Conservation (phyloP, 2,797 vertebrate genomes). For the Sebastes matsubarae region DNA sequence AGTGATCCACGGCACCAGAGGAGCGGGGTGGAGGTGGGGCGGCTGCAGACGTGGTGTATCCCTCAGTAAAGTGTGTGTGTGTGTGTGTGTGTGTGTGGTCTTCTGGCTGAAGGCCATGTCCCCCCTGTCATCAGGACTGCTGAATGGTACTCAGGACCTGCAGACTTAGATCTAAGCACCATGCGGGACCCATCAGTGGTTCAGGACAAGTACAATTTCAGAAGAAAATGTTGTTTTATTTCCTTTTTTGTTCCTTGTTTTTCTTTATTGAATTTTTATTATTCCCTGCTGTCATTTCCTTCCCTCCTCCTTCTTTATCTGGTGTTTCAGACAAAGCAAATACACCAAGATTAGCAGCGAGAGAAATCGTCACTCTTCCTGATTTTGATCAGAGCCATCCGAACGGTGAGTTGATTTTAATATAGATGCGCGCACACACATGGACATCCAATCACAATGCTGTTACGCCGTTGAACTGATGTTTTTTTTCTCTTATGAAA, state of each 20-base stretch:
- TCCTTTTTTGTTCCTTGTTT: conserved; percentile 20
- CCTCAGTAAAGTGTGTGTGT: conserved; percentile 20
- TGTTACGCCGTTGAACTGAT: conserved; percentile 15
- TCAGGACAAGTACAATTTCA: conserved; percentile 29
- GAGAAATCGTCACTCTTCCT: conserved; percentile 69
- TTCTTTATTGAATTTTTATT: conserved; percentile 59
- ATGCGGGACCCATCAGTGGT: conserved; percentile 31
- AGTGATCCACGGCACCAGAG: conserved; percentile 69
- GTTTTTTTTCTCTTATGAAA: conserved; percentile 25
- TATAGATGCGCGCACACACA: conserved; percentile 79
- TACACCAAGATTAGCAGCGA: conserved; percentile 59
- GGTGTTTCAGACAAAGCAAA: conserved; percentile 72
- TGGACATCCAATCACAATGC: conserved; percentile 42
- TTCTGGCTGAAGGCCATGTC: conserved; percentile 31
- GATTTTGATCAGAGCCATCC: conserved; percentile 70
- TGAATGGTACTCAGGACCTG: conserved; percentile 42
- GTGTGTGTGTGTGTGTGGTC: conserved; percentile 5
- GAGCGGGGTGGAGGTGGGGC: conserved; percentile 42
- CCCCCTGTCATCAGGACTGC: conserved; percentile 31
- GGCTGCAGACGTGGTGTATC: conserved; percentile 30
- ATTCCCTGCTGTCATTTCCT: conserved; percentile 75
- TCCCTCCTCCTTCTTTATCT: conserved; percentile 59
- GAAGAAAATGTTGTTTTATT: conserved; percentile 27
- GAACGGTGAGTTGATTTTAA: conserved; percentile 80
- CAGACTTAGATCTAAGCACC: conserved; percentile 27